A percentile compares a stretch with the other conserved stretches of the same genome.
Conservation (phyloP, 30 jellyfish, hydroid and myxozoan genomes). For the Aurelia sp. region DNA sequence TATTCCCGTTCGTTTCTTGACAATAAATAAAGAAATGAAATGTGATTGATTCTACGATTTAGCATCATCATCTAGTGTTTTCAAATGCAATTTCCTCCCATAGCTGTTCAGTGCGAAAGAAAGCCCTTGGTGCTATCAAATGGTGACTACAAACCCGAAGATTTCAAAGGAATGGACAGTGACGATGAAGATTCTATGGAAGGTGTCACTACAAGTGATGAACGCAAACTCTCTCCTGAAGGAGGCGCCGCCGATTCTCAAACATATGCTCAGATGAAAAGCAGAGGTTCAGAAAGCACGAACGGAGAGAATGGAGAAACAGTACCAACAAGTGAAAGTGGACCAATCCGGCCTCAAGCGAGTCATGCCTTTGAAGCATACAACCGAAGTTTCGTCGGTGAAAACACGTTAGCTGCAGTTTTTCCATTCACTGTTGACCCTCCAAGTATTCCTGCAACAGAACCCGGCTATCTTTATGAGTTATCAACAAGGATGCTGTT, state of each 20-base stretch:
- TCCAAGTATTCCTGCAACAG: slow-evolving; percentile 88
- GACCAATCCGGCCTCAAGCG: slow-evolving; percentile 65
- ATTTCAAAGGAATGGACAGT: slow-evolving; percentile 19
- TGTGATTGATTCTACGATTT: too few relatives aligned
- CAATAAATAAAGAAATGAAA: too few relatives aligned
- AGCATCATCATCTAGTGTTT: too few relatives aligned
- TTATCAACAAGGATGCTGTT: slow-evolving; percentile 88
- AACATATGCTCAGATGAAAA: neutral
- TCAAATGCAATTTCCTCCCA: too few relatives aligned
- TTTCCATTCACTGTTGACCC: slow-evolving; percentile 82
- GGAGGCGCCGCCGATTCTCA: neutral
- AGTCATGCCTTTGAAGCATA: slow-evolving; percentile 62
- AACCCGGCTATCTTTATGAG: slow-evolving; percentile 95
- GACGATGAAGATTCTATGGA: slow-evolving; percentile 48
- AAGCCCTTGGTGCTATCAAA: slow-evolving; percentile 83
- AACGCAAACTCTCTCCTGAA: slow-evolving; percentile 13
- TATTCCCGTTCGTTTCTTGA: too few relatives aligned
- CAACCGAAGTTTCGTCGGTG: slow-evolving; percentile 39
- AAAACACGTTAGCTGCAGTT: slow-evolving; percentile 44
- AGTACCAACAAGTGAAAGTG: slow-evolving; percentile 36
- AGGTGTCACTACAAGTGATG: neutral
- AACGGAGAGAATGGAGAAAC: slow-evolving; percentile 25
- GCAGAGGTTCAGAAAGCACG: slow-evolving; percentile 23
- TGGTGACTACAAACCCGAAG: slow-evolving; percentile 46
- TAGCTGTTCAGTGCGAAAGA: slow-evolving; percentile 99